Base-by-base conservation (phyloP, 2,797 vertebrate genomes). In the Amblyopsis hoosieri region DNA sequence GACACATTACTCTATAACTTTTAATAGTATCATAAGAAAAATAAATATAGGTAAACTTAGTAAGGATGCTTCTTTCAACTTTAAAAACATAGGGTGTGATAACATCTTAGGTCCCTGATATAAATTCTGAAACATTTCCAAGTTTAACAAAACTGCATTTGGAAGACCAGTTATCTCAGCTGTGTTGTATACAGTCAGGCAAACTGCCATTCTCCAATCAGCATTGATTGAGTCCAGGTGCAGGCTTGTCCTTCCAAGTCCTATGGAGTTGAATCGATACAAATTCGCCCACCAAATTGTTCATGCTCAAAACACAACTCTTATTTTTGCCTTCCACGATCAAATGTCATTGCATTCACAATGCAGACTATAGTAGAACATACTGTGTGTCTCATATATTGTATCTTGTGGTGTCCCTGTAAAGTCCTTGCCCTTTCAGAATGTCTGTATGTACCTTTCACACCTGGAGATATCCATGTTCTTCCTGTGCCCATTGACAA, bases 181-280 rank as follows among this genome's bases (percentile, higher is more conserved):
- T 89, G 86, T 53, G 71, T 12, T 67, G 67, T 55, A 62, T 42
- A 68, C 57, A 45, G 47, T 75, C 49, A 75, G 84, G 89, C 87
- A 74, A 19, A 65, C 57, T 83, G 85, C 86, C 87, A 80, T 73
- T 64, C 69, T 78, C 85, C 85, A 89, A 89, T 90, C 89, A 87
- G 58, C 74, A 57, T 1, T 85, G 85, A 90, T 87, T 83, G 86
- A 85, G 84, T 86, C 83, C 87, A 90, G 87, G 84, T 90, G 89
- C 83, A 54, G 55, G 83, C 83, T 79, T 86, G 87, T 87, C 86
- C 86, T 88, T 89, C 86, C 85, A 86, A 87, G 83, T 45, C 54
- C 65, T 47, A 23, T 45, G 3, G 69, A 76, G 77, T 67, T 72
- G 82, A 88, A 83, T 84, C 58, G 60, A 84, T 86, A 85, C 58